A percentile compares a stretch with the other conserved stretches of the same genome.
Conservation (phyloP, 2,113 vertebrate genomes). For the Cyprinodon variegatus region DNA sequence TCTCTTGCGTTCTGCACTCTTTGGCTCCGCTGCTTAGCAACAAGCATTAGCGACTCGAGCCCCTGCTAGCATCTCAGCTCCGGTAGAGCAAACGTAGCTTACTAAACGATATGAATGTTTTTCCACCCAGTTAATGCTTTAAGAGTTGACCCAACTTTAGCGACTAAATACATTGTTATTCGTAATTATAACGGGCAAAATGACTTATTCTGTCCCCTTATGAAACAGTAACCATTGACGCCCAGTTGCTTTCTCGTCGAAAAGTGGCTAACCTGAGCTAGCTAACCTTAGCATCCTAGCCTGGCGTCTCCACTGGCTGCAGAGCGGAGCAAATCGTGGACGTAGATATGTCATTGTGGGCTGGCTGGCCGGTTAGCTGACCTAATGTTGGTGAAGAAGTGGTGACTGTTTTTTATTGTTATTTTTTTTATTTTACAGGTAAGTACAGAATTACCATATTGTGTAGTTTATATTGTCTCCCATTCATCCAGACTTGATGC, state of each 20-base stretch:
- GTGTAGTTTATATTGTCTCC: background rate
- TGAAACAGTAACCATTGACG: background rate
- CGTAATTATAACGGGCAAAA: background rate
- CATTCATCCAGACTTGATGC: background rate
- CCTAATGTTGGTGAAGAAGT: constrained; percentile 39
- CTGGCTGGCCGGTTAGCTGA: constrained; percentile 20
- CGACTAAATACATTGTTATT: background rate
- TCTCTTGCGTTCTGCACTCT: constrained; percentile 25
- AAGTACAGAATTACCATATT: constrained; percentile 1
- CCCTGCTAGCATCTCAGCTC: constrained; percentile 36
- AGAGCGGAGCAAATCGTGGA: constrained; percentile 25
- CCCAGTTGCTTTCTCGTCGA: constrained; percentile 16
- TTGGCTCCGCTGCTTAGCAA: constrained; percentile 69
- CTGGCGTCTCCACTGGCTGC: constrained; percentile 20
- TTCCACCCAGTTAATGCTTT: background rate
- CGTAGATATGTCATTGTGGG: constrained; percentile 43
- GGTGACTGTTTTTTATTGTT: background rate
- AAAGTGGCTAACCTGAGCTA: constrained; percentile 58
- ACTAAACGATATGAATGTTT: background rate
- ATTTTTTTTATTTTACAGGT: constrained; percentile 39
- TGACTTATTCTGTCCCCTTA: background rate
- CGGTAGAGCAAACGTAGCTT: constrained; percentile 34
- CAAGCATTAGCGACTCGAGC: constrained; percentile 50
- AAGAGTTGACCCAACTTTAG: background rate
- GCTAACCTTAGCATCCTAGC: constrained; percentile 52